phyloP scores from a whole-genome alignment of 2,888 invertebrate species.

The Melanchra persicariae region DNA sequence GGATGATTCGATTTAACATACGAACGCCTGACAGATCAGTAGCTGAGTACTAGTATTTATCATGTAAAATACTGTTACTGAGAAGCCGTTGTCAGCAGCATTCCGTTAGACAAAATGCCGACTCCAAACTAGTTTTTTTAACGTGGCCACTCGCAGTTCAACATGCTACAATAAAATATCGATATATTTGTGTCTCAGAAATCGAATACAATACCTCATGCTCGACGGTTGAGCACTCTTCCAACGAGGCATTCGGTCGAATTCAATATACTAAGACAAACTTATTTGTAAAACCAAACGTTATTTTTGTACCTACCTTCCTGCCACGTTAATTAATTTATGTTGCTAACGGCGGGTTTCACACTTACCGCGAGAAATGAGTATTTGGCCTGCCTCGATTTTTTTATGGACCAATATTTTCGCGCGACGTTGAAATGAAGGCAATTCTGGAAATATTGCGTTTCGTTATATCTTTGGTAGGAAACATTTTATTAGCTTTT shows the following conservation, averaged over 20 bases:
- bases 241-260: neutral
- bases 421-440: conserved; percentile 26
- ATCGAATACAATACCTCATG: neutral
- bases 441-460: conserved; percentile 44
- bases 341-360: conserved; percentile 48
- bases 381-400: conserved; percentile 28
- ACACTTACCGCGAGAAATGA: conserved; percentile 43
- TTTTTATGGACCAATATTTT: conserved; percentile 48
- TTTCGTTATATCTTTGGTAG: conserved; percentile 26
- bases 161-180: too few relatives aligned
- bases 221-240: neutral
- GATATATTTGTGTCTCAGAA: too few relatives aligned
- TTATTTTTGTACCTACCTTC: conserved; percentile 27
- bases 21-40: neutral
- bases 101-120: too few relatives aligned
- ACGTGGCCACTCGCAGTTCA: too few relatives aligned
- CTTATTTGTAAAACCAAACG: conserved; percentile 12
- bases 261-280: conserved; percentile 7
- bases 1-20: conserved; percentile 18
- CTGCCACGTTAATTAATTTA: conserved; percentile 52
- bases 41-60: too few relatives aligned
- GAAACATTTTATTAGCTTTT: conserved; percentile 48
- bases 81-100: too few relatives aligned
- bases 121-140: too few relatives aligned
- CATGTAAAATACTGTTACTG: too few relatives aligned